Evolutionary conservation across 1,140 invertebrate genomes (phyloP).

Genomic region (Harlomillsia oculata): DNA sequence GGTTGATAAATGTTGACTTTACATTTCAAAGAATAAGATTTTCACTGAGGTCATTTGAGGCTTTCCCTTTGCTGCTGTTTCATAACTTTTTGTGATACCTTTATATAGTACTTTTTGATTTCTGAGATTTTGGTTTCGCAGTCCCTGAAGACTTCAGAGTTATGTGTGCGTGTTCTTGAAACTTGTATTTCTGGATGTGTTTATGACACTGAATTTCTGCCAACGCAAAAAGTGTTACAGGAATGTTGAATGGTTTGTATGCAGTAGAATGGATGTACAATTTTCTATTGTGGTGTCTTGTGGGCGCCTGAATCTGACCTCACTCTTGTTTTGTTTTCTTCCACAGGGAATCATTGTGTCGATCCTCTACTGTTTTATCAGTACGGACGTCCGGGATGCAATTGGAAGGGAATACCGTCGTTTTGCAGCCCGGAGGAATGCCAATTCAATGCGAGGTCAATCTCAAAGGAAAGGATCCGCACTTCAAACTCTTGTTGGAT

Average conservation of each 20-base stretch:
- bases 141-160: background rate
- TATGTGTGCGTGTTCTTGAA: background rate
- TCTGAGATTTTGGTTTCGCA: no score
- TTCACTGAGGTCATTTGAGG: background rate
- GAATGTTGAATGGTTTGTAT: background rate
- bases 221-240: background rate
- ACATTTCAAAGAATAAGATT: background rate
- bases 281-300: background rate
- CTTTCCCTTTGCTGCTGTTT: no score
- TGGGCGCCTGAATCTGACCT: background rate
- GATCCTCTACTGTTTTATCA: slow-evolving; percentile 47
- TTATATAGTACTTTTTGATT: background rate
- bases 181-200: background rate
- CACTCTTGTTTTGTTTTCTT: slow-evolving; percentile 7
- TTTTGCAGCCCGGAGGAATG: slow-evolving; percentile 15
- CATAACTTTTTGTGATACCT: background rate
- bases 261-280: background rate
- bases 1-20: background rate
- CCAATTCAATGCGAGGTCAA: background rate
- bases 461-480: slow-evolving; percentile 1
- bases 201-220: background rate
- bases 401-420: slow-evolving; percentile 31
- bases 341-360: slow-evolving; percentile 48
- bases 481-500: slow-evolving; percentile 1
- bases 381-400: slow-evolving; percentile 42